Base-by-base conservation (phyloP, 2,888 invertebrate genomes). In the Steinernema carpocapsae region DNA sequence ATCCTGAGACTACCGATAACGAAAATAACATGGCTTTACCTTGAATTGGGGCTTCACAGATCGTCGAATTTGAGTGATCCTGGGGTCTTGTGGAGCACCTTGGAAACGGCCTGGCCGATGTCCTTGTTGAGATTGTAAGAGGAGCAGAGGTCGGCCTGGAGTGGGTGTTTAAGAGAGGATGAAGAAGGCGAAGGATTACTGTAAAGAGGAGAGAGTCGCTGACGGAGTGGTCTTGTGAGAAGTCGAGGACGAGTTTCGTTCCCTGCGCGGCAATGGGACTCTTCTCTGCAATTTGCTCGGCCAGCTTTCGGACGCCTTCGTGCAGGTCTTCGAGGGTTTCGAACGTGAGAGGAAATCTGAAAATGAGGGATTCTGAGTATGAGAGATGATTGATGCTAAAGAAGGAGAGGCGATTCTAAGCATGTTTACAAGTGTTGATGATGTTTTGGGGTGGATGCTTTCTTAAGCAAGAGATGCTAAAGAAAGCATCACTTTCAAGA, bases 241-340 rank as follows among this genome's bases (percentile, higher is more conserved):
- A 19, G 56, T 56, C 26, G 2, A 56, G 56, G 17, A 56, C 6
- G 26, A 4, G 26, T 17, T 56, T 56, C 24, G 26, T 26, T 6
- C 56, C 56, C 26, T 56, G 56, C 56, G 26, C 56, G 56, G 56
- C 56, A 26, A 56, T 19, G 26, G 56, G 56, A 56, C 56, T 56
- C 24, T 19, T 14, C 24, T 14, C 3, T 22, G 56, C 56, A 26
- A 56, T 56, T 12, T 56, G 56, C 22, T 56, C 56, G 26, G 56
- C 56, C 3, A 26, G 26, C 17, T 56, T 10, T 19, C 24, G 4
- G 24, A 56, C 22, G 12, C 56, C 56, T 3, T 10, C 56, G 26
- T 14, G 1, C 56, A 56, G 3, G 24, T 56, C 56, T 26, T 14
- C 56, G 24, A 1, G 56, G 17, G 3, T 56, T 6, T 56, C 56